Conservation (phyloP, 2,888 invertebrate species). For the Cerastoderma edule region DNA sequence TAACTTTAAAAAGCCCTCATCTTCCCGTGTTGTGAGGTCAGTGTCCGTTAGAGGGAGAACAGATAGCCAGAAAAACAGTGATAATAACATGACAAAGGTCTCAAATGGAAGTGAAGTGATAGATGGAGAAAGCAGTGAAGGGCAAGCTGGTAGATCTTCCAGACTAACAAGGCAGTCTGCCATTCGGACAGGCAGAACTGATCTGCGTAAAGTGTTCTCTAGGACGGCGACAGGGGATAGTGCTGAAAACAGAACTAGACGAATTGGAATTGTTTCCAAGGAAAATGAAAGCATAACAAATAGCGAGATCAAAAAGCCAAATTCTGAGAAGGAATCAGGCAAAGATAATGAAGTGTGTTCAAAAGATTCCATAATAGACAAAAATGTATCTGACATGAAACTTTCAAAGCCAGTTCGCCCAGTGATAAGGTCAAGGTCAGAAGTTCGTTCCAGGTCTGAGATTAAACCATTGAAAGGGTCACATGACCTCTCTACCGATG, state of each 20-base stretch:
- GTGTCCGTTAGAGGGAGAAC: constrained; percentile 21
- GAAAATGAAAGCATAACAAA: neutral
- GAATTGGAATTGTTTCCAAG: constrained; percentile 24
- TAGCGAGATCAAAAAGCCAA: neutral
- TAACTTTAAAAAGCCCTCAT: constrained; percentile 2
- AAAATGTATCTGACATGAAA: neutral
- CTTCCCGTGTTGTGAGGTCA: constrained; percentile 38
- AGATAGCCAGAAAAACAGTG: neutral
- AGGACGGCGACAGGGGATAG: constrained; percentile 19
- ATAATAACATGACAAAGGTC: neutral
- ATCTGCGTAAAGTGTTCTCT: constrained; percentile 29
- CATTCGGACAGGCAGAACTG: constrained; percentile 44
- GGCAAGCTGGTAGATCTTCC: constrained; percentile 28
- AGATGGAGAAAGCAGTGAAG: constrained; percentile 4
- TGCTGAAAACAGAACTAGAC: constrained; percentile 29
- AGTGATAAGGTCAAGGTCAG: constrained; percentile 52
- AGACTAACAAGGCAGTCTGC: constrained; percentile 49
- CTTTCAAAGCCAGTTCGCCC: constrained; percentile 29
- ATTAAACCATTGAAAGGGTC: constrained; percentile 51
- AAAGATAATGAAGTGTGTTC: neutral
- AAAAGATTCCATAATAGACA: neutral
- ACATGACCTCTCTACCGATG: constrained; percentile 47
- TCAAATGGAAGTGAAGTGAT: constrained; percentile 1
- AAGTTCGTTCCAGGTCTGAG: constrained; percentile 40
- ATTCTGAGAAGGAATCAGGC: neutral